A percentile compares a stretch with the other conserved stretches of the same genome.
These are phyloP conservation scores for Campylomormyrus numenius DNA, from an alignment of 2,113 vertebrate genomes.

Conservation along the genomic window DNA sequence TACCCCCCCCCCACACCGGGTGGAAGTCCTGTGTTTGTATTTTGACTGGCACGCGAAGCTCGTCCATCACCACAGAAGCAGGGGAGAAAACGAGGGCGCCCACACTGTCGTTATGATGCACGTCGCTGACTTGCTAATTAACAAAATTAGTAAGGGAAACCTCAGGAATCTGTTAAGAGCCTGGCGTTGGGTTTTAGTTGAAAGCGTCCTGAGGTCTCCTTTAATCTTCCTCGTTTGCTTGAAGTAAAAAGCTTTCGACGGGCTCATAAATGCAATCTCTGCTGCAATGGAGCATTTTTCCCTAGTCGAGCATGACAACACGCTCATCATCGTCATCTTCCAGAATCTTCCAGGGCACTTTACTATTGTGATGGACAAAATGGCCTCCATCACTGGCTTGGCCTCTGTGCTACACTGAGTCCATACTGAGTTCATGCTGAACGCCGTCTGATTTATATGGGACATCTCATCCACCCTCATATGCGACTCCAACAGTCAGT, in stretches of 20 bases:
- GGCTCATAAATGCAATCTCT: not conserved
- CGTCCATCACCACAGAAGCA: not conserved
- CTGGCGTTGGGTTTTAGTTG: not conserved
- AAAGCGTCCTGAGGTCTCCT: not conserved
- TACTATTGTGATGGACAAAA: not conserved
- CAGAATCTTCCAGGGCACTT: not conserved
- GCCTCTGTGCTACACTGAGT: not conserved
- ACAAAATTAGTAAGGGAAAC: not conserved
- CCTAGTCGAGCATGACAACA: not conserved
- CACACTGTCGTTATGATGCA: not conserved
- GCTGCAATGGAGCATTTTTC: not conserved
- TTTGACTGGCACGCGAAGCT: not conserved
- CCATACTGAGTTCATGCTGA: not conserved
- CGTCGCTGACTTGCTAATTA: not conserved
- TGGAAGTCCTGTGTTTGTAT: not conserved
- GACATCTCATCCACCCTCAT: not conserved
- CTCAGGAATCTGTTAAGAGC: constrained; percentile 7
- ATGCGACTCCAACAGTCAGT: not conserved
- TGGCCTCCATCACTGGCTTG: not conserved
- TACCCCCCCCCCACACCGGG: too few species aligned
- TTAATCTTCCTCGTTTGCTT: constrained; percentile 5
- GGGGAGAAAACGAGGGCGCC: not conserved
- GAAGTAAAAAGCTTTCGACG: not conserved
- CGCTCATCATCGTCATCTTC: not conserved
- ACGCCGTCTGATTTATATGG: not conserved